Evolutionary conservation across 2,113 vertebrate species (phyloP).

Genomic region (Clarias batrachus): DNA sequence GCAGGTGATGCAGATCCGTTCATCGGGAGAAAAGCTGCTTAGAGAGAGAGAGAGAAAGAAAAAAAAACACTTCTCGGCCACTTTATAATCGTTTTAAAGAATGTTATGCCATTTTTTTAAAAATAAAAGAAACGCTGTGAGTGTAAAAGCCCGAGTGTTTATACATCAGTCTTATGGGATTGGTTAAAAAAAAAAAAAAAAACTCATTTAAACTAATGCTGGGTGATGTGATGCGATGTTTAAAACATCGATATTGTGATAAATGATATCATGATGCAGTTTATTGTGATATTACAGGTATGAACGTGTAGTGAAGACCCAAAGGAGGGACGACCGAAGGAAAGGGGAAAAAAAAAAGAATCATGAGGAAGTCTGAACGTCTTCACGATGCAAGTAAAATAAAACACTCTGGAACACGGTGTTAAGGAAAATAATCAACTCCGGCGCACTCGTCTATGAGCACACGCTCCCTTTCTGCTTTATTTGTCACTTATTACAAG

Average conservation of each 20-base stretch:
- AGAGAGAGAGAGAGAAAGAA: not conserved
- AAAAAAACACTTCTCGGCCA: not conserved
- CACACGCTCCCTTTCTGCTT: not conserved
- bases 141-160: not conserved
- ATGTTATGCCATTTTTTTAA: not conserved
- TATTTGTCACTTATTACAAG: not conserved
- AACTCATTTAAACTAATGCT: too few species aligned
- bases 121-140: not conserved
- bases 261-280: too few species aligned
- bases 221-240: too few species aligned
- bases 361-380: not conserved
- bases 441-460: not conserved
- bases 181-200: too few species aligned
- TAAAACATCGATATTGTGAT: too few species aligned
- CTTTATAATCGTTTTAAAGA: slow-evolving; percentile 17
- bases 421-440: not conserved
- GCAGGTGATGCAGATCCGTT: slow-evolving; percentile 28
- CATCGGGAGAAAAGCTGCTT: not conserved
- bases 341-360: not conserved
- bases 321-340: too few species aligned
- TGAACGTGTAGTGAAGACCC: not conserved
- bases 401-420: too few species aligned
- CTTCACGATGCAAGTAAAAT: not conserved
- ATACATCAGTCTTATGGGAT: not conserved
- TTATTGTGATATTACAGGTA: not conserved